Conservation (phyloP, 1,140 invertebrate species). For the Panagrolaimus sp. region DNA sequence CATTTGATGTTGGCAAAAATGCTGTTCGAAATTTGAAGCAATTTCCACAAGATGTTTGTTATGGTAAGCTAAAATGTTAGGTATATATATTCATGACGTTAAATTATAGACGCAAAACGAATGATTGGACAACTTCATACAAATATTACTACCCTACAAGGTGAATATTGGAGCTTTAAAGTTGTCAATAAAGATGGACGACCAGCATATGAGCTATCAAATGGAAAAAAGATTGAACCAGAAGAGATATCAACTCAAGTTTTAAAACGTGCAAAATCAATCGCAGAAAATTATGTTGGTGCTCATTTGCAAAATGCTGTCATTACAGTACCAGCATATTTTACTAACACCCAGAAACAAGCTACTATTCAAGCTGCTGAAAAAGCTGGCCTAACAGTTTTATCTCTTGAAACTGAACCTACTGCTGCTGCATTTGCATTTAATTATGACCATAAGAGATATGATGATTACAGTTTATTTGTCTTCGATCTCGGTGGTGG, state of each 20-base stretch:
- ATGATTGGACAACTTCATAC: too few species aligned
- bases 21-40: slow-evolving; percentile 61
- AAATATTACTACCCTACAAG: too few species aligned
- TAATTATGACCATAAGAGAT: slow-evolving; percentile 71
- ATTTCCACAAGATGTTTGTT: slow-evolving; percentile 22
- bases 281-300: slow-evolving; percentile 46
- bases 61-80: too few species aligned
- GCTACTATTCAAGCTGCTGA: slow-evolving; percentile 77
- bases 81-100: too few species aligned
- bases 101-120: too few species aligned
- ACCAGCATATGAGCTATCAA: too few species aligned
- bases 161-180: too few species aligned
- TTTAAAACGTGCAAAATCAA: not conserved
- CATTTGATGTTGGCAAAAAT: slow-evolving; percentile 90
- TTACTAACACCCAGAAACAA: slow-evolving; percentile 74
- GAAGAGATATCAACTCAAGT: not conserved
- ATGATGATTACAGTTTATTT: slow-evolving; percentile 61
- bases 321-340: slow-evolving; percentile 63
- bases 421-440: slow-evolving; percentile 74
- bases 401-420: slow-evolving; percentile 70
- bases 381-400: slow-evolving; percentile 64
- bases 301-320: slow-evolving; percentile 36
- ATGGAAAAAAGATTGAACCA: not conserved
- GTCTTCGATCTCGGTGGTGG: slow-evolving; percentile 89
- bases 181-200: too few species aligned